Evolutionary conservation across 2,113 vertebrate genomes (phyloP), one percentile per base, ranked within the genome.

Genomic region (Gasterosteus aculeatus): DNA sequence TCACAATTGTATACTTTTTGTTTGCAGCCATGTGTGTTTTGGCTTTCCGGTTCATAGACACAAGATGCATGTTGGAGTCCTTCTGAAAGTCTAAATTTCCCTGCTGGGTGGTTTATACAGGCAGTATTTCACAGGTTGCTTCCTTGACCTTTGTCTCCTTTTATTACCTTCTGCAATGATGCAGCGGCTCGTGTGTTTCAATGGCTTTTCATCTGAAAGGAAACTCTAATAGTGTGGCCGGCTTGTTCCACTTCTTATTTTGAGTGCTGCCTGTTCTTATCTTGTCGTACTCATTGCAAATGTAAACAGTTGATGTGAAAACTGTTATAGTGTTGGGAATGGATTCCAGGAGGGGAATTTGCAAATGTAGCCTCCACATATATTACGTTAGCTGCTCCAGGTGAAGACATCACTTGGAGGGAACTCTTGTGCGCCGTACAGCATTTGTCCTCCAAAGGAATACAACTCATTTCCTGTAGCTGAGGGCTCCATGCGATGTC

Each of bases 91-190:
- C 19, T 14, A 42, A 29, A 18, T 8, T 41, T 10, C 16, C 44
- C 15, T 22, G 18, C 51, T 44, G 31, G 7, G 10, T 10, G 19
- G 35, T 58, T 42, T 14, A 72, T 19, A 53, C 4, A 61, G 22
- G 11, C 60, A 42, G 4, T 14, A 69, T 58, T 59, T 75, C 61
- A 56, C 29, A 56, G 46, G 63, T 26, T n/a, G 22, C 42, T 53
- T 31, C 7, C 33, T 11, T 79, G 72, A 47, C 66, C 57, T 71
- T 80, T 70, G 66, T 53, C 53, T 11, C 33, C 15, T 59, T 74
- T 83, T 77, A 63, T 67, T 75, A 33, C 54, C 22, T 59, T 14
- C 29, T 4, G 4, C 72, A 9, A 51, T n/a, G 39, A 31, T 46
- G 15, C 3, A 49, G 22, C 19, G 14, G 61, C 8, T 15, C 47